A percentile compares a stretch with the other conserved stretches of the same genome.
These are phyloP conservation scores for Plutomurus gul DNA, from an alignment of 1,140 invertebrate species.

Conservation along the genomic window DNA sequence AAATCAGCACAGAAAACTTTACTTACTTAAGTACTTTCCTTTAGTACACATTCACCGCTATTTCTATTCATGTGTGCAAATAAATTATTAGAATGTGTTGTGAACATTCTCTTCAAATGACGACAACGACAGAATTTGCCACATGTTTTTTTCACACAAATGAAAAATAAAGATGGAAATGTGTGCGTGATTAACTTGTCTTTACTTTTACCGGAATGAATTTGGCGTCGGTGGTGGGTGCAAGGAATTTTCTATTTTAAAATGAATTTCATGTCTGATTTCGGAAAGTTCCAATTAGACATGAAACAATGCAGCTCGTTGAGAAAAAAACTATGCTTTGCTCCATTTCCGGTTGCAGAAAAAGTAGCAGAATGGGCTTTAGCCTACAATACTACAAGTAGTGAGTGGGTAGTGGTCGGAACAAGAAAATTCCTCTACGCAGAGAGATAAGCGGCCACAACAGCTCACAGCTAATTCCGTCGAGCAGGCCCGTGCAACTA, in stretches of 20 bases:
- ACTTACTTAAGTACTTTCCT: no score
- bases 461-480: slow-evolving; percentile 8
- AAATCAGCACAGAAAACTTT: no score
- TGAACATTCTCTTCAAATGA: background rate
- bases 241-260: slow-evolving; percentile 7
- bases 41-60: background rate
- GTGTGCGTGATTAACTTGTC: background rate
- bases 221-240: background rate
- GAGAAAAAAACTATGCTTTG: background rate
- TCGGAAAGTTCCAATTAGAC: background rate
- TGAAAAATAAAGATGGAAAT: background rate
- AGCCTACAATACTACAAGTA: no score
- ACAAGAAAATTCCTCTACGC: no score
- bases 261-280: slow-evolving; percentile 22
- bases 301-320: no score
- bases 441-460: no score
- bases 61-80: background rate
- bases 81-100: background rate
- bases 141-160: background rate
- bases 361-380: no score
- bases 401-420: no score
- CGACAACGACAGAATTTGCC: background rate
- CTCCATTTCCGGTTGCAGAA: background rate
- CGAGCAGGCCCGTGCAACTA: background rate
- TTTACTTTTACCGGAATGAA: slow-evolving; percentile 15